These are phyloP conservation scores for Julus scanicus DNA, from an alignment of 2,888 invertebrate genomes.

Conservation along the genomic window DNA sequence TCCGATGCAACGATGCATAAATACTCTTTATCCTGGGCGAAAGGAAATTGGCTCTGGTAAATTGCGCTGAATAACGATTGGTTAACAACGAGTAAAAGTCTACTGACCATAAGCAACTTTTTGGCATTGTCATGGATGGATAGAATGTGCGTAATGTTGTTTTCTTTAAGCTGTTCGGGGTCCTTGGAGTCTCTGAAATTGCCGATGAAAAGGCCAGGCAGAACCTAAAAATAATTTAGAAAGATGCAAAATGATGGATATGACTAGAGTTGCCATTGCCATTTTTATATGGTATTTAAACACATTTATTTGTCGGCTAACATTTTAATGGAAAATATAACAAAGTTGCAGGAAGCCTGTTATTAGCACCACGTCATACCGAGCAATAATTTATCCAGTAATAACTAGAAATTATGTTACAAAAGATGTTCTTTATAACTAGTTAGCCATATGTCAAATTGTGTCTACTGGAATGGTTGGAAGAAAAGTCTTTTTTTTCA, in stretches of 20 bases:
- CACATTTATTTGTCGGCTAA: background rate
- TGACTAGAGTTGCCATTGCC: background rate
- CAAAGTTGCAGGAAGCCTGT: background rate
- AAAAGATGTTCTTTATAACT: background rate
- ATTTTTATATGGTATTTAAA: background rate
- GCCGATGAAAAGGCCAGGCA: slow-evolving; percentile 94
- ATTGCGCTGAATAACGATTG: background rate
- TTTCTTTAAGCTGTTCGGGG: slow-evolving; percentile 84
- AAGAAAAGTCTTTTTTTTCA: background rate
- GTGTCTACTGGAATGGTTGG: background rate
- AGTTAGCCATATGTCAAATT: background rate
- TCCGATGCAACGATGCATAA: slow-evolving; percentile 96
- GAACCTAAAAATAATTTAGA: slow-evolving; percentile 73
- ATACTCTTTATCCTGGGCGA: slow-evolving; percentile 91
- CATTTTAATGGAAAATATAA: background rate
- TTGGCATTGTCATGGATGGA: slow-evolving; percentile 96
- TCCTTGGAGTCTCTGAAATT: slow-evolving; percentile 97
- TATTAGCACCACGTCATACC: background rate
- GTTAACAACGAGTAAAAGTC: background rate
- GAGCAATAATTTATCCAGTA: background rate
- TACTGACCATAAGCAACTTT: slow-evolving; percentile 79
- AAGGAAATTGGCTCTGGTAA: slow-evolving; percentile 60
- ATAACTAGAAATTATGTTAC: background rate
- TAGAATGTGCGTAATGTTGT: slow-evolving; percentile 93
- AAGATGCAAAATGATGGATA: background rate